Base-by-base conservation (phyloP, 64 coral and sea anemone genomes). In the Stylophora pistillata region DNA sequence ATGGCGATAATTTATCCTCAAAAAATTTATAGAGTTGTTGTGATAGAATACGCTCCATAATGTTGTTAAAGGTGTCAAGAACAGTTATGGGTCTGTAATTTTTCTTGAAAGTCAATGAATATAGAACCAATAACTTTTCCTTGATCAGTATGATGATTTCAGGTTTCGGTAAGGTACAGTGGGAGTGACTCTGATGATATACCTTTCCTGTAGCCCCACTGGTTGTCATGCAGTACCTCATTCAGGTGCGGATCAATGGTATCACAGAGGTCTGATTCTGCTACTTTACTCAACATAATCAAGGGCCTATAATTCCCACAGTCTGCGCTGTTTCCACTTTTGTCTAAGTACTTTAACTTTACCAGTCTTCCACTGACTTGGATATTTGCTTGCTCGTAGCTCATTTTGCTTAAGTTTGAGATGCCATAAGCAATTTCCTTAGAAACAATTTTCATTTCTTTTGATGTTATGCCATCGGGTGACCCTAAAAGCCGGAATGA, bases 191-290 rank as follows among this genome's bases (percentile, higher is more conserved):
- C 54, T 23, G 85, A 74, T 21, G 88, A 89, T 27, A 66, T 13
- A 79, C 64, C 63, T 29, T 80, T 89, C 21, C 62, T 89, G 28
- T 81, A 89, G 16, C 76, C 76, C 63, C 88, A 89, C 20, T 89
- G 76, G 21, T 71, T 80, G 4, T 72, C 18, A 56, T 81, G 59
- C 15, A 78, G 66, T 29, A 89, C 32, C 0, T 28, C 9, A 14
- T 72, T 76, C 53, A 89, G 47, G 18, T 81, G 76, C 11, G 33
- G 58, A 62, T 89, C 77, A 70, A 80, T 47, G 20, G 41, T 31
- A 55, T 89, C 63, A 54, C 74, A 89, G 1, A 79, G 17, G 32
- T 70, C 30, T 12, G 31, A 66, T 81, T 89, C 61, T 23, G 47
- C 13, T 71, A 80, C 15, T 79, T 89, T 89, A 32, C 87, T 64